These are phyloP conservation scores for Pardalotus punctatus DNA, from an alignment of 2,113 vertebrate genomes.

Conservation along the genomic window DNA sequence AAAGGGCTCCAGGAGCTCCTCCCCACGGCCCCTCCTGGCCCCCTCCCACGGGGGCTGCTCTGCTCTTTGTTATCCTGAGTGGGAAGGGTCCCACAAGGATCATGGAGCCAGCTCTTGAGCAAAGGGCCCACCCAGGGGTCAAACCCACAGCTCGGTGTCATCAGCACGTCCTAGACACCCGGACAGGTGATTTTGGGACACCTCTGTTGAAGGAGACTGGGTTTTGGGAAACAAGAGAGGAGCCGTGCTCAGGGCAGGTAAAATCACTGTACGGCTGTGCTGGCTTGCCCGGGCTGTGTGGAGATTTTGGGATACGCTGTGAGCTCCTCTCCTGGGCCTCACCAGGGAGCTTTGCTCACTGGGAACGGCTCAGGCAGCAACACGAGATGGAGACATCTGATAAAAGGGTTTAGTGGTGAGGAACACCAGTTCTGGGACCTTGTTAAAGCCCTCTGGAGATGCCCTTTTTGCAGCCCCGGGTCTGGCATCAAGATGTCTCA, in stretches of 20 bases:
- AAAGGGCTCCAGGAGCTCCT: not conserved
- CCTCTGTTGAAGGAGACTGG: not conserved
- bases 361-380: not conserved
- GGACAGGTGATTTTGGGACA: not conserved
- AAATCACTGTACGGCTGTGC: not conserved
- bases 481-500: not conserved
- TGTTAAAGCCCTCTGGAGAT: not conserved
- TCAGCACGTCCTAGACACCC: not conserved
- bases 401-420: not conserved
- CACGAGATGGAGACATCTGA: not conserved
- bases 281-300: not conserved
- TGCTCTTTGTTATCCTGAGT: not conserved
- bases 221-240: not conserved
- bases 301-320: not conserved
- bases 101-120: rapidly evolving
- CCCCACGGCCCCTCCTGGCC: not conserved
- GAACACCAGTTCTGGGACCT: not conserved
- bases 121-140: too few relatives aligned
- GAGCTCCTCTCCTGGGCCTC: not conserved
- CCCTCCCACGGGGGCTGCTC: not conserved
- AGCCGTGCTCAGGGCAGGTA: not conserved
- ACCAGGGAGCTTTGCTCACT: not conserved
- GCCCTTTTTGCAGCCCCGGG: not conserved
- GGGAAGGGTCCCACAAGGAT: not conserved
- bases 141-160: not conserved